Evolutionary conservation across 2,888 invertebrate genomes (phyloP).

Genomic region (Opisthograptis luteolata): DNA sequence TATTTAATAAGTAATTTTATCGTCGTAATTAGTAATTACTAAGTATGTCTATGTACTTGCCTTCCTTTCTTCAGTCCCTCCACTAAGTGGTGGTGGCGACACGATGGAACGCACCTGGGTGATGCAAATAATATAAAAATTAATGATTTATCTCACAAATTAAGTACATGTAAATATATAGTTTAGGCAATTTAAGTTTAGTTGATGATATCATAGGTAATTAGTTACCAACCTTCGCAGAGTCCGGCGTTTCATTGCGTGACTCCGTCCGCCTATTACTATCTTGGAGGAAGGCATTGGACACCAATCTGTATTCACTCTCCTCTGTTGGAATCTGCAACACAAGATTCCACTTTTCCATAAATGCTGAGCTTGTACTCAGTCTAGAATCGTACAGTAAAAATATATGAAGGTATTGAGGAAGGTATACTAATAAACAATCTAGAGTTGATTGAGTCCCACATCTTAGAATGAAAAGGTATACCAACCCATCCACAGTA

Average conservation of each 20-base stretch:
- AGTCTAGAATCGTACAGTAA: slow-evolving; percentile 9
- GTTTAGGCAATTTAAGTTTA: background rate
- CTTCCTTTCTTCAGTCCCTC: slow-evolving; percentile 37
- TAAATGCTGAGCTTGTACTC: slow-evolving; percentile 13
- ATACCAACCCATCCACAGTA: no score
- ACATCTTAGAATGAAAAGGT: no score
- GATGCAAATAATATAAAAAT: slow-evolving; percentile 24
- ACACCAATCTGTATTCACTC: slow-evolving; percentile 70
- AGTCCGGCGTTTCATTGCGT: slow-evolving; percentile 74
- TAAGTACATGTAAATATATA: background rate
- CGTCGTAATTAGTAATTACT: background rate
- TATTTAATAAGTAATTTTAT: no score
- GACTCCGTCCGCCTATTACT: slow-evolving; percentile 69
- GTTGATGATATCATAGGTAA: background rate
- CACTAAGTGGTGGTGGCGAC: slow-evolving; percentile 31
- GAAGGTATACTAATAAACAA: no score
- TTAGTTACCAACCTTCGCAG: slow-evolving; percentile 59
- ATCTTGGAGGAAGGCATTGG: slow-evolving; percentile 77
- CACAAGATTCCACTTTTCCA: slow-evolving; percentile 17
- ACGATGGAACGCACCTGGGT: slow-evolving; percentile 39
- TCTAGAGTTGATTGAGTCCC: no score
- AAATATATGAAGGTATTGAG: background rate
- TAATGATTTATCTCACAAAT: background rate
- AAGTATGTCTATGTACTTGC: slow-evolving; percentile 2
- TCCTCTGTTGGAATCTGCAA: slow-evolving; percentile 66